Percentiles rank a stretch among this genome's conserved stretches.
phyloP scores from a whole-genome alignment of 2,113 vertebrate genomes.

The Vicugna pacos region DNA sequence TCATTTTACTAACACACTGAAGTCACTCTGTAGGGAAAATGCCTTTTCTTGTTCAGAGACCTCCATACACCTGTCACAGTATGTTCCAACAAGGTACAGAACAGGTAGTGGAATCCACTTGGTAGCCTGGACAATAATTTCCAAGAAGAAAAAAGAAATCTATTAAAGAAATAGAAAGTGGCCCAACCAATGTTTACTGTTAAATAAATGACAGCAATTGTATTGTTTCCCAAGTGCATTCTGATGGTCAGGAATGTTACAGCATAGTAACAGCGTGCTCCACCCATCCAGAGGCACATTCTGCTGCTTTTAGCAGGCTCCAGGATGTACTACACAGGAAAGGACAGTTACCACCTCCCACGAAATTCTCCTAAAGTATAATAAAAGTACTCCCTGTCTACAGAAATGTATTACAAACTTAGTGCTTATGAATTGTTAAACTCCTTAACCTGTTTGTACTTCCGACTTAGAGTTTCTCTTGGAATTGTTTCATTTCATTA shows the following conservation, averaged over 20 bases:
- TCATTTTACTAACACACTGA: background rate
- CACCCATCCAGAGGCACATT: background rate
- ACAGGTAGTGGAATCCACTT: background rate
- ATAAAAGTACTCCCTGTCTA: background rate
- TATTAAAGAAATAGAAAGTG: background rate
- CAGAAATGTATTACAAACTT: background rate
- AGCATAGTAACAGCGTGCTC: background rate
- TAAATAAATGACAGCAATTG: background rate
- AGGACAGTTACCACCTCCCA: background rate
- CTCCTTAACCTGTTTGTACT: background rate
- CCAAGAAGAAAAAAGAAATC: background rate
- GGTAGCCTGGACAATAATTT: background rate
- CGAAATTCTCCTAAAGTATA: background rate
- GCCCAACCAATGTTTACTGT: background rate
- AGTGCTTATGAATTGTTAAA: background rate
- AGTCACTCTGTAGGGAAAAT: background rate
- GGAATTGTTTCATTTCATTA: constrained; percentile 1
- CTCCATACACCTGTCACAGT: background rate
- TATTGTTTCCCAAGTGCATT: background rate
- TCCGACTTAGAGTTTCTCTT: background rate
- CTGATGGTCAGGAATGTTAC: background rate
- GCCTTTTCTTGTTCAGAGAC: background rate
- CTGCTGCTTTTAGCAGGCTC: background rate
- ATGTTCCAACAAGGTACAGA: background rate
- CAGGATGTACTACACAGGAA: background rate